Evolutionary conservation across 2,888 invertebrate species (phyloP), one percentile per base, ranked within the genome.

Genomic region (Chloromyia formosa): DNA sequence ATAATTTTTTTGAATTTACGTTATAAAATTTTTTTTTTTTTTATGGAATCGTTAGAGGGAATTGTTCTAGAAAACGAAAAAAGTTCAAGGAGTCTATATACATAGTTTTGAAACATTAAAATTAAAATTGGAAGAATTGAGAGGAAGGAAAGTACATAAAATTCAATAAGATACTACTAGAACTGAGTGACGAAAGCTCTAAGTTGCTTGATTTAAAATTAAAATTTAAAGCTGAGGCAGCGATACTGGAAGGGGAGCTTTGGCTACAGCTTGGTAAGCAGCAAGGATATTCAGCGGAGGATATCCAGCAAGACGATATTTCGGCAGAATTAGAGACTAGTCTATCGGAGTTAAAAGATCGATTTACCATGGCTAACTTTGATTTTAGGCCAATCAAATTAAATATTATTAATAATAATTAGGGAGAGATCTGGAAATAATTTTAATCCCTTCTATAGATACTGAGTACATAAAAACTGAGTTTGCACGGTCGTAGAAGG

Each of bases 261-360:
- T 60, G 60, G 60, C 27, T 60, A 60, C 60, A 60, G 18, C 27
- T 27, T 12, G 27, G 27, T 1, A 60, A 60, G 14, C 27, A 60
- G 14, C 27, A 60, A 12, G 10, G 60, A 27, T 60, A n/a, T 60
- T 60, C 23, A 3, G 27, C 1, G 14, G 60, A 60, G 1, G 18
- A 10, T 9, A 60, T 18, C 1, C 7, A 5, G 23, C 3, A 60
- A 60, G 27, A 60, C 5, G 10, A 1, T 27, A 60, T 60, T n/a
- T 23, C 14, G 1, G 23, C 20, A 27, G 60, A 60, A 27, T 60
- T 60, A 60, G 27, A 60, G 23, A 27, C 27, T 16, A 27, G 60
- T 27, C 16, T 60, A 60, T 23, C 60, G 7, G 27, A 4, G 3
- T 16, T 60, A 14, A 12, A 60, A 27, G 27, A 22, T 1, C 5